Conservation (phyloP, 2,113 vertebrate genomes). For the Rhinoderma darwinii region DNA sequence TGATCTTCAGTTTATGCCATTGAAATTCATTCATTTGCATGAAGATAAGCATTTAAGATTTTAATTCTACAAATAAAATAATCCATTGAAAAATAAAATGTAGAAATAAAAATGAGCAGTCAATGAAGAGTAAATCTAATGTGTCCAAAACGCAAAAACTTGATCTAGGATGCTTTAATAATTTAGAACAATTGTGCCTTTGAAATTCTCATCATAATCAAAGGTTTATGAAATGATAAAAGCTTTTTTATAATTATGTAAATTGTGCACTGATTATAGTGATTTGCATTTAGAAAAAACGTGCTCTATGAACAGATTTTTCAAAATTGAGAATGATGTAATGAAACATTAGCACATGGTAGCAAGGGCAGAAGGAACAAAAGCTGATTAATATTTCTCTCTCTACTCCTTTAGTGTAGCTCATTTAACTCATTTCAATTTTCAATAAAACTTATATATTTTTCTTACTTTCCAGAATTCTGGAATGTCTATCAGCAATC, state of each 20-base stretch:
- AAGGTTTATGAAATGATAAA: conserved; percentile 46
- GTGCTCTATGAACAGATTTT: conserved; percentile 22
- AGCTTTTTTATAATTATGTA: conserved; percentile 42
- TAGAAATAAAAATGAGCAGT: neutral
- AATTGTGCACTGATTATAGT: conserved; percentile 43
- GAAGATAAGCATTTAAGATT: too few relatives aligned
- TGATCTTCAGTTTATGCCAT: too few relatives aligned
- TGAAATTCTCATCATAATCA: conserved; percentile 44
- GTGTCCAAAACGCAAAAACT: neutral
- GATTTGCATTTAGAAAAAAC: conserved; percentile 37
- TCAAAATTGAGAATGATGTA: conserved; percentile 33
- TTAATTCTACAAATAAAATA: neutral
- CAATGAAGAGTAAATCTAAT: neutral
- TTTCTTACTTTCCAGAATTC: too few relatives aligned
- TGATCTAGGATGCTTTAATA: conserved; percentile 38
- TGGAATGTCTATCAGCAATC: too few relatives aligned
- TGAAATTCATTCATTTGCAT: neutral
- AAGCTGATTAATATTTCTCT: too few relatives aligned
- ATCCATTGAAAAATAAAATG: neutral
- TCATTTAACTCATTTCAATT: too few relatives aligned
- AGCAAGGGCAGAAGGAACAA: conserved; percentile 16
- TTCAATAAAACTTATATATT: too few relatives aligned
- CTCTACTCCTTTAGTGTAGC: too few relatives aligned
- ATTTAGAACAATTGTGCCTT: conserved; percentile 42
- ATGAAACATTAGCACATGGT: conserved; percentile 10